Evolutionary conservation across 2,888 invertebrate genomes (phyloP), one percentile per base, ranked within the genome.

Genomic region (Volucella bombylans): DNA sequence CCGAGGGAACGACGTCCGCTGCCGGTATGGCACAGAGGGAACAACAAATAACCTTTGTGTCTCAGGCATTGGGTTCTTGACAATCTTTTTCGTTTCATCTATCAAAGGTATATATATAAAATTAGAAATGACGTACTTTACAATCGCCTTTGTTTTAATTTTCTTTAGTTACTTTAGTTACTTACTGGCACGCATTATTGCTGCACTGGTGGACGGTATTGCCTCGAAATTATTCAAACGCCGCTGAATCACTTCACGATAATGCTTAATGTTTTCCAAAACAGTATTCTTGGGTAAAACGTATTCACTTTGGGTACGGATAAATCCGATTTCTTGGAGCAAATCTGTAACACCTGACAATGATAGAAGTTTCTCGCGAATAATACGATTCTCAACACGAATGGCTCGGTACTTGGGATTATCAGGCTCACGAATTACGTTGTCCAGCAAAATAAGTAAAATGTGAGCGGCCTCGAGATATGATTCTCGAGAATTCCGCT

Each of bases 1-100:
- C 77, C 92, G 90, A n/a, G 92, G 89, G 61, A 92, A 93, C 9
- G 87, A 87, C 8, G 93, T 91, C 50, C 91, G 90, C 59, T 90
- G 89, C 2, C 86, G 87, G 82, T 90, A 92, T 23, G 90, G 88
- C 77, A 88, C 88, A 10, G 89, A 88, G 18, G 90, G 89, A 18
- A 14, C n/a, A 39, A 80, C 14, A 54, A 83, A 83, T 6, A 74
- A 71, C 57, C 62, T 67, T 41, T 39, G 67, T 23, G 69, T 18
- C 67, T 68, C 64, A 38, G 74, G 59, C 12, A 69, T 62, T 39
- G 50, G 52, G 65, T 12, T 45, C 9, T 54, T 12, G 39, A 15
- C 14, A 12, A 71, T 49, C 10, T 57, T 59, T 14, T 62, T 77
- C 8, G 49, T 71, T 39, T 85, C 81, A 67, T 64, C 85, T 81